These are phyloP conservation scores for Aegotheles bennettii DNA, from an alignment of 2,113 vertebrate genomes.

Conservation along the genomic window DNA sequence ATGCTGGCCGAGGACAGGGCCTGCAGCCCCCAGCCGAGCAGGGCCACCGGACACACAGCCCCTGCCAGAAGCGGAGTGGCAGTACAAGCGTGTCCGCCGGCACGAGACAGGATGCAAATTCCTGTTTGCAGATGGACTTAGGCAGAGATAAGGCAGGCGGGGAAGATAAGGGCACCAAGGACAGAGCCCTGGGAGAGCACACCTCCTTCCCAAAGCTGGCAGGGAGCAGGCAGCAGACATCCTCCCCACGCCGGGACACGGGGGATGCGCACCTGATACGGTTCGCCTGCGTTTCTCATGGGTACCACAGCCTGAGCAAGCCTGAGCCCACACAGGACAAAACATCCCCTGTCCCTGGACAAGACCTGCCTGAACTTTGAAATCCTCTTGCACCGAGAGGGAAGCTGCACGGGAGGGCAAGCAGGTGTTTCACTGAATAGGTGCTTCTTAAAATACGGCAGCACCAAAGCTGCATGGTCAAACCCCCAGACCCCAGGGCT, in stretches of 20 bases:
- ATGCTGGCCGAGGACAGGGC: fast-evolving
- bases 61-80: neutral
- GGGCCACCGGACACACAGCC: neutral
- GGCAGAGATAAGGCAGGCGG: neutral
- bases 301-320: neutral
- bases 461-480: neutral
- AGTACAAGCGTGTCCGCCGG: fast-evolving
- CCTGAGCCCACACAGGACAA: neutral
- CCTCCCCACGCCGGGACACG: neutral
- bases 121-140: neutral
- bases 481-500: neutral
- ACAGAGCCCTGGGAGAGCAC: neutral
- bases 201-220: neutral
- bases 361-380: neutral
- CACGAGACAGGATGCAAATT: neutral
- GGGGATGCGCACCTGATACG: neutral
- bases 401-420: neutral
- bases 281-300: fast-evolving
- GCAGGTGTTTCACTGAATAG: neutral
- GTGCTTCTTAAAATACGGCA: neutral
- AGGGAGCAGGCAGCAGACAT: fast-evolving
- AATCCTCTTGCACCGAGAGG: neutral
- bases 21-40: fast-evolving
- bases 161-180: constrained; percentile 29
- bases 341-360: fast-evolving